A percentile compares a stretch with the other conserved stretches of the same genome.
These are phyloP conservation scores for Athene noctua DNA, from an alignment of 2,113 vertebrate species.

Conservation along the genomic window DNA sequence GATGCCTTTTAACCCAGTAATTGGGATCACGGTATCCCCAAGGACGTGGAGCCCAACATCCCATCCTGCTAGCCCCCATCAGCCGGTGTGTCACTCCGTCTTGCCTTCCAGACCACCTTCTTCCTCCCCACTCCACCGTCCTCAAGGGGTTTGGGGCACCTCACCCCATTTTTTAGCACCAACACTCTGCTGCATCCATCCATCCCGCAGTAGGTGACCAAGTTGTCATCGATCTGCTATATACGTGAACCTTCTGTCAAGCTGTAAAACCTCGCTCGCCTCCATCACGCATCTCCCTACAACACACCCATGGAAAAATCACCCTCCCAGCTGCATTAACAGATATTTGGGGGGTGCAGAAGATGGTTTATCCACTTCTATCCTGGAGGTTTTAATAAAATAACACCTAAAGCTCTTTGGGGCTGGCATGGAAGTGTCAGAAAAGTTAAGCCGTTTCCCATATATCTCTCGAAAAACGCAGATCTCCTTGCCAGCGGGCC, in stretches of 20 bases:
- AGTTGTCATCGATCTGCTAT: fast-evolving
- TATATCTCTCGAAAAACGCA: neutral
- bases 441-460: neutral
- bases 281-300: neutral
- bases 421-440: neutral
- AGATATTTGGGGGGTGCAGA: fast-evolving
- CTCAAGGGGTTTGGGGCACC: neutral
- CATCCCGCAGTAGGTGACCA: fast-evolving
- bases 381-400: neutral
- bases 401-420: neutral
- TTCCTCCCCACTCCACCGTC: neutral
- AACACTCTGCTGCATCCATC: neutral
- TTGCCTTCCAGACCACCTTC: neutral
- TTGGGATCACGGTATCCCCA: neutral
- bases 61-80: neutral
- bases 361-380: neutral
- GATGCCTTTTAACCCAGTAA: neutral
- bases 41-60: fast-evolving
- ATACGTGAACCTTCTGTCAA: fast-evolving
- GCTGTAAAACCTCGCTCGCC: neutral
- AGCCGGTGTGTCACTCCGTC: neutral
- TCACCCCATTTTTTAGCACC: neutral
- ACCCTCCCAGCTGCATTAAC: neutral
- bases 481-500: neutral
- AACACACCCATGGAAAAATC: neutral